These are phyloP conservation scores for Hippocampus mohnikei DNA, from an alignment of 2,113 vertebrate genomes.

Conservation along the genomic window DNA sequence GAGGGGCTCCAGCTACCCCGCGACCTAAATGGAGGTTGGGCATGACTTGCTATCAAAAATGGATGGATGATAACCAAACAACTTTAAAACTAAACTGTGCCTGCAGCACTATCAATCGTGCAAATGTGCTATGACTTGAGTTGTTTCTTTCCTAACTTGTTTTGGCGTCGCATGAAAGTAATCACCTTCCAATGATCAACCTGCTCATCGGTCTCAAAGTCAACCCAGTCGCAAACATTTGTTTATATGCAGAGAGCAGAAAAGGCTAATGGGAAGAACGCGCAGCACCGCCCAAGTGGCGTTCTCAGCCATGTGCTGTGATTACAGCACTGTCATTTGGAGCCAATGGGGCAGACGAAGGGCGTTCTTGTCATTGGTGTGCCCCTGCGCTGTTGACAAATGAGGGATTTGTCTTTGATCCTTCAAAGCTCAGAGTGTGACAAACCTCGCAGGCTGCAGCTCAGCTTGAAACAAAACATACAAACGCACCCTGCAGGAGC, in stretches of 20 bases:
- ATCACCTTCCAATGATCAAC: neutral
- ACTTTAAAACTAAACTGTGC: neutral
- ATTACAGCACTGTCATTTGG: slow-evolving; percentile 41
- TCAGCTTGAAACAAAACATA: slow-evolving; percentile 11
- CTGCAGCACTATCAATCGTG: neutral
- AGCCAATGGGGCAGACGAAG: slow-evolving; percentile 27
- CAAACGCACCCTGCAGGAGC: slow-evolving; percentile 8
- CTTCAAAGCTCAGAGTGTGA: slow-evolving; percentile 44
- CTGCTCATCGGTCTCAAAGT: slow-evolving; percentile 15
- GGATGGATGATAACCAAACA: neutral
- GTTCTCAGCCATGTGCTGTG: slow-evolving; percentile 29
- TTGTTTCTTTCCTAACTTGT: neutral
- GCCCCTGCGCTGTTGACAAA: slow-evolving; percentile 30
- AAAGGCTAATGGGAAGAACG: slow-evolving; percentile 12
- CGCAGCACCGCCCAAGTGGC: slow-evolving; percentile 15
- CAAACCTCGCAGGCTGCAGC: slow-evolving; percentile 20
- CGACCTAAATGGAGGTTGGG: neutral
- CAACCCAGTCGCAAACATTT: slow-evolving; percentile 8
- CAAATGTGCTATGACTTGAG: neutral
- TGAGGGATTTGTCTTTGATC: slow-evolving; percentile 57
- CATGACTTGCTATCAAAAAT: neutral
- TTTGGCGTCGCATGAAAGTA: neutral
- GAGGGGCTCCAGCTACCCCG: no score
- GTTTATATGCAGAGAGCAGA: neutral
- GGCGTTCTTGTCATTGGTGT: slow-evolving; percentile 21